These are phyloP conservation scores for Netelia inedita DNA, from an alignment of 2,888 invertebrate species.

Conservation along the genomic window DNA sequence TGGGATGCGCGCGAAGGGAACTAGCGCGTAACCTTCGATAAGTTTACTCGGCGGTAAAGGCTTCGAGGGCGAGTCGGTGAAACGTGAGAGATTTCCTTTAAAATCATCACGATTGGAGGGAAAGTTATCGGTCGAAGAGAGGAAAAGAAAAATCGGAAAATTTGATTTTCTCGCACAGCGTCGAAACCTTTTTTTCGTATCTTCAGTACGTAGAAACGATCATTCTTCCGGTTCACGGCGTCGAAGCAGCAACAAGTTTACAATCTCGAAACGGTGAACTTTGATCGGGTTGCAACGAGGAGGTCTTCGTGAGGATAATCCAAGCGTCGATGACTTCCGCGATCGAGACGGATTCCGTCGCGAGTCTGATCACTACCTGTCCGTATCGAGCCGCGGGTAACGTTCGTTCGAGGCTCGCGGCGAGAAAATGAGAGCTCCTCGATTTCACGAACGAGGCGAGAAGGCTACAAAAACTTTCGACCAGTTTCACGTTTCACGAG, in stretches of 20 bases:
- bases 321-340: constrained; percentile 1
- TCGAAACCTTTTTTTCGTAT: constrained; percentile 18
- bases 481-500: constrained; percentile 76
- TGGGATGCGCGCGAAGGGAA: neutral
- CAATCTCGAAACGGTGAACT: constrained; percentile 15
- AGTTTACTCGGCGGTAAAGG: constrained; percentile 11
- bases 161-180: neutral
- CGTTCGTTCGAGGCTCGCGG: neutral
- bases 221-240: neutral
- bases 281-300: neutral
- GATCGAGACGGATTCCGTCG: neutral
- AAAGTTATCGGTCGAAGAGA: neutral
- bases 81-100: constrained; percentile 11
- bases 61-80: constrained; percentile 24
- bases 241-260: constrained; percentile 33
- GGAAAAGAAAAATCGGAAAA: constrained; percentile 6
- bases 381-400: neutral
- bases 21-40: constrained; percentile 15
- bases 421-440: constrained; percentile 41
- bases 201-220: constrained; percentile 24
- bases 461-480: constrained; percentile 69
- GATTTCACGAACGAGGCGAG: neutral
- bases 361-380: neutral
- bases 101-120: neutral
- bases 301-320: constrained; percentile 6